A percentile compares a stretch with the other conserved stretches of the same genome.
Conservation (phyloP, 2,797 vertebrate genomes). For the Octomys mimax region DNA sequence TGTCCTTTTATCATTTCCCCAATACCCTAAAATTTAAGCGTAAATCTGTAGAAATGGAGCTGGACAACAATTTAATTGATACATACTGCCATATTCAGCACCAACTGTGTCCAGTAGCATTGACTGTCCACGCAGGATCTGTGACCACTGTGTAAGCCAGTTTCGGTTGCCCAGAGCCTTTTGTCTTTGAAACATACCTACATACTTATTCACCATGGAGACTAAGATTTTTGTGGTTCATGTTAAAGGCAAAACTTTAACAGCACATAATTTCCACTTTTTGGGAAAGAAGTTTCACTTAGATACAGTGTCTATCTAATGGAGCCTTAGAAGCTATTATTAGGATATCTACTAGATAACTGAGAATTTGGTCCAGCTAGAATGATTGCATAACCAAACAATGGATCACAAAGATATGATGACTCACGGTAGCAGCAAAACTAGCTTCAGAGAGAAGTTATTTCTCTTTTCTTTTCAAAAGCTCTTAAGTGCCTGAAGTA, state of each 20-base stretch:
- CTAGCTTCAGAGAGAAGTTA: not conserved
- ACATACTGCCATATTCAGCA: not conserved
- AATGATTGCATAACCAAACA: not conserved
- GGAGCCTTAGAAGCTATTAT: constrained; percentile 25
- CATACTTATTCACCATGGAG: not conserved
- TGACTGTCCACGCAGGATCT: not conserved
- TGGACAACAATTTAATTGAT: constrained; percentile 5
- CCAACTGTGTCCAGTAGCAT: not conserved
- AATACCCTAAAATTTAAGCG: not conserved
- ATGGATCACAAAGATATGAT: not conserved
- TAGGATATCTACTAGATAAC: not conserved
- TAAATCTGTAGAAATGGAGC: not conserved
- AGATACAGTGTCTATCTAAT: not conserved
- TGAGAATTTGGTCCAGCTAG: constrained; percentile 22
- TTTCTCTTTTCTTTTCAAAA: constrained; percentile 13
- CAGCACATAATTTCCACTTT: not conserved
- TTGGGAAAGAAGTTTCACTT: constrained; percentile 22
- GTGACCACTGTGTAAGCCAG: not conserved
- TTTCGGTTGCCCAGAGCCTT: not conserved
- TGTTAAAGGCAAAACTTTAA: constrained; percentile 20
- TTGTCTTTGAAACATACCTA: constrained; percentile 2
- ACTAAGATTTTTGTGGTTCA: constrained; percentile 10
- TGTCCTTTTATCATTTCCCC: not conserved
- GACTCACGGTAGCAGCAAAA: not conserved
- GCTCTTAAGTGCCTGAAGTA: not conserved